Evolutionary conservation across 2,888 invertebrate genomes (phyloP), one percentile per base, ranked within the genome.

Genomic region (Acronicta aceris): DNA sequence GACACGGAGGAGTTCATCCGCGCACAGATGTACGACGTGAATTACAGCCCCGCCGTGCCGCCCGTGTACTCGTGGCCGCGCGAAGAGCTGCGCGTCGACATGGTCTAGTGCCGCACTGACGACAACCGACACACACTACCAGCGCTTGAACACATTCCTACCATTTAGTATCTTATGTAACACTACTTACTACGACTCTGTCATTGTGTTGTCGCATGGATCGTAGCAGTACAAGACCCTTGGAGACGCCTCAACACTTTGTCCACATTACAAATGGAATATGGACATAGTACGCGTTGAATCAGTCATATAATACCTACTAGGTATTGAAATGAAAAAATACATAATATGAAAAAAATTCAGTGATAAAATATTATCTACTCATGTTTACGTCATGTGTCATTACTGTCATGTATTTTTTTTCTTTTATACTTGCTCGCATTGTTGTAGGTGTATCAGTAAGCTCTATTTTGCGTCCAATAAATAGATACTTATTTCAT

Each of bases 1-100:
- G 96, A 98, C 88, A 96, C 96, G 83, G 95, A 96, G 79, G 95
- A 94, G 67, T 98, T 97, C 86, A 96, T 98, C 79, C 96, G 96
- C 84, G 96, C 97, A 33, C 98, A 98, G 91, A 96, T 97, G 95
- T 98, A 98, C 91, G 96, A 97, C 86, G 95, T 96, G 66, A 93
- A 91, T 49, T 98, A 98, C 89, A 81, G 93, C 65, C 87, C 96
- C 52, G 96, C 97, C 33, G 79, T 97, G 80, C 98, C 98, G 59
- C 91, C 95, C 53, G 94, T 95, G 50, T 97, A 97, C 88, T 12
- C 85, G 58, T 95, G 95, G 95, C 94, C 94, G 12, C 7, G 38
- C 65, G 25, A 33, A 55, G 66, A 70, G 40, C 8, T 89, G 17
- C 71, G 69, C 43, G 88, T 88, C 66, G 84, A 87, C 67, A 66